phyloP scores from a whole-genome alignment of 2,888 invertebrate species.

The Habroteleia sp. region DNA sequence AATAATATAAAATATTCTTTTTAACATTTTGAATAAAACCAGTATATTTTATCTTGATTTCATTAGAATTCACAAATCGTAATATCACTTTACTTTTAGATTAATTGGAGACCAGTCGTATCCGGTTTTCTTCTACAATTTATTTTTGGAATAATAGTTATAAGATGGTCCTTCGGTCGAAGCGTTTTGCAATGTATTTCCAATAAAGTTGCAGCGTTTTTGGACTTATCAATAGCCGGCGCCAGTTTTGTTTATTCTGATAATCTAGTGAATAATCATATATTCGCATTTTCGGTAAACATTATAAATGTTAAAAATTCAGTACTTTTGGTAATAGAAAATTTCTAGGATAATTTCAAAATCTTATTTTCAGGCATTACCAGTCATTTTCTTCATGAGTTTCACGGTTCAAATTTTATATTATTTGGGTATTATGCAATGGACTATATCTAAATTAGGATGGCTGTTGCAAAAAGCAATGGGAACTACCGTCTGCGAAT shows the following conservation, averaged over 20 bases:
- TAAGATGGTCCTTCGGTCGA: constrained; percentile 91
- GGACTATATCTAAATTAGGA: constrained; percentile 90
- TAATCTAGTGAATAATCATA: constrained; percentile 83
- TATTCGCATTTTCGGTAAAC: constrained; percentile 93
- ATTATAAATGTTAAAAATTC: background rate
- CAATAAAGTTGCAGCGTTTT: constrained; percentile 88
- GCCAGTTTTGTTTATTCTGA: constrained; percentile 93
- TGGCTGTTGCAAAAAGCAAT: constrained; percentile 87
- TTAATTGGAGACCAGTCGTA: constrained; percentile 90
- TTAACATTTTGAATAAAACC: too few relatives aligned
- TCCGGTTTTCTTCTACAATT: constrained; percentile 93
- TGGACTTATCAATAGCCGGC: constrained; percentile 90
- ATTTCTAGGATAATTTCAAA: too few relatives aligned
- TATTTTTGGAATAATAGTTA: constrained; percentile 90
- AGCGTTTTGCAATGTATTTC: constrained; percentile 87
- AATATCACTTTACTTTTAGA: too few relatives aligned
- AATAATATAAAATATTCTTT: too few relatives aligned
- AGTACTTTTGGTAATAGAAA: too few relatives aligned
- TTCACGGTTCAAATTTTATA: constrained; percentile 94
- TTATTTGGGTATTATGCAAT: constrained; percentile 94
- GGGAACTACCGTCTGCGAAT: constrained; percentile 96
- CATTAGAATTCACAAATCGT: too few relatives aligned
- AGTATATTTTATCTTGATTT: too few relatives aligned
- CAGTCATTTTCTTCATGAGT: constrained; percentile 96
- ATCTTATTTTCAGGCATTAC: constrained; percentile 88